phyloP scores from a whole-genome alignment of 2,797 vertebrate species.

The Vipera latastei region DNA sequence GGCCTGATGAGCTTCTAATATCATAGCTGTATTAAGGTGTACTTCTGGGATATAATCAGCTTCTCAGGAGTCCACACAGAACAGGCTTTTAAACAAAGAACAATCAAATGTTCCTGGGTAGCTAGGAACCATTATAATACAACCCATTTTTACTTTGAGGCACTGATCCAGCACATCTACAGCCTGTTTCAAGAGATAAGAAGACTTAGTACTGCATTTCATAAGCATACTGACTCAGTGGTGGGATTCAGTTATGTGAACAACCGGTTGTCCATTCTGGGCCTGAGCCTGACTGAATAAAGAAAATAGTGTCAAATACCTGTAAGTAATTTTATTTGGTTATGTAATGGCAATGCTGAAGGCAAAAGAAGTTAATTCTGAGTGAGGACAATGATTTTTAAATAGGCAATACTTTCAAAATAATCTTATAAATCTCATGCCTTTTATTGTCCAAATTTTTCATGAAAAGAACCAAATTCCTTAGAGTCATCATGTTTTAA shows the following conservation, averaged over 20 bases:
- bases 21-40: background rate
- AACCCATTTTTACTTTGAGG: background rate
- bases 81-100: background rate
- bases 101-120: background rate
- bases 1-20: background rate
- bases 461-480: background rate
- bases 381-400: background rate
- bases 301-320: background rate
- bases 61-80: background rate
- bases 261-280: no score
- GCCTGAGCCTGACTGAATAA: background rate
- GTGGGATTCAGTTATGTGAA: no score
- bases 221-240: background rate
- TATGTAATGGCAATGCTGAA: background rate
- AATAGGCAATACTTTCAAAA: background rate
- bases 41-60: background rate
- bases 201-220: background rate
- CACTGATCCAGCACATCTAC: background rate
- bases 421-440: background rate
- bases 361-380: background rate
- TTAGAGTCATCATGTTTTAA: background rate
- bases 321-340: background rate
- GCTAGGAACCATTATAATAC: background rate
- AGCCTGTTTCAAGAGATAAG: background rate
- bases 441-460: background rate